phyloP scores from a whole-genome alignment of 2,797 vertebrate genomes.

The Tenualosa thibaudeaui region DNA sequence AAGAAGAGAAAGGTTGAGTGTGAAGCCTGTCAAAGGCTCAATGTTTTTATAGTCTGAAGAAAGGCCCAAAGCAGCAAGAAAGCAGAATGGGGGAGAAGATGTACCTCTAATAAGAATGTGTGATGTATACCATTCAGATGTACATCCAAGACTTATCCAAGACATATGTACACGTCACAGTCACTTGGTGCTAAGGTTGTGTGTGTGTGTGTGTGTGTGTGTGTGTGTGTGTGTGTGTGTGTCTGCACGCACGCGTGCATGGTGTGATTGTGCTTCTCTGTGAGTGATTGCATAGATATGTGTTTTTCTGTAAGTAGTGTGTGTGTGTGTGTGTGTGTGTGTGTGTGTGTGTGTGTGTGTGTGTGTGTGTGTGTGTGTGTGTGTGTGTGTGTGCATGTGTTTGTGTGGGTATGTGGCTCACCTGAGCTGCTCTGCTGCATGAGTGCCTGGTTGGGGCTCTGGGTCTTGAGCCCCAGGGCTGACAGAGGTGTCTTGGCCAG shows the following conservation, averaged over 20 bases:
- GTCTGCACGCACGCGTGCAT: neutral
- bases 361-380: neutral
- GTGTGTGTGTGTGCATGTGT: neutral
- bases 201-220: neutral
- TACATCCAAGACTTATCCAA: too few species aligned
- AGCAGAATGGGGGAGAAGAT: neutral
- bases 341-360: neutral
- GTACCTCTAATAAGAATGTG: neutral
- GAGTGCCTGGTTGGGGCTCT: conserved; percentile 77
- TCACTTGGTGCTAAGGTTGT: neutral
- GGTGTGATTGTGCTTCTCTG: too few species aligned
- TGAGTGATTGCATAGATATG: neutral
- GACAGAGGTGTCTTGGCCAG: conserved; percentile 80
- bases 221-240: neutral
- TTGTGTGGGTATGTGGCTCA: conserved; percentile 57
- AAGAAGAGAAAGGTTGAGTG: neutral
- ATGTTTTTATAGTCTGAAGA: neutral
- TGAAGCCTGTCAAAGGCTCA: neutral
- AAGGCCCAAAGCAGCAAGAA: neutral
- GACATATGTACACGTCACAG: too few species aligned
- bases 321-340: neutral
- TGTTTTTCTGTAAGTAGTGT: too few species aligned
- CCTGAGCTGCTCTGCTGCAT: conserved; percentile 76
- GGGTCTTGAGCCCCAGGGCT: conserved; percentile 78
- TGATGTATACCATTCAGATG: too few species aligned